Percentiles rank a stretch among this genome's conserved stretches.
Conservation (phyloP, 2,797 vertebrate genomes). For the Taenioides sp. region DNA sequence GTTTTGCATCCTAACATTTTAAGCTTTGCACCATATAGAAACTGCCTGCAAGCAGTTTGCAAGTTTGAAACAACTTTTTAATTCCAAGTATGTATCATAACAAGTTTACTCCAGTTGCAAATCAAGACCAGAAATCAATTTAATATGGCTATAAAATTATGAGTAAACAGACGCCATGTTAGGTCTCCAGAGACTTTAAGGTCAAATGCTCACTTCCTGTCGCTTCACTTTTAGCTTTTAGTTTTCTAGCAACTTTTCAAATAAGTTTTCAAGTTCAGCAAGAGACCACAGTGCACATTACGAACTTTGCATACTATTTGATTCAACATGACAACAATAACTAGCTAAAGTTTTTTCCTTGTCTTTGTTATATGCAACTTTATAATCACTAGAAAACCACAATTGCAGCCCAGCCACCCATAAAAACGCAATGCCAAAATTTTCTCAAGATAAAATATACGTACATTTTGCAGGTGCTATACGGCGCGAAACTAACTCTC, state of each 20-base stretch:
- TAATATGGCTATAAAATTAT: background rate
- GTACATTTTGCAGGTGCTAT: constrained; percentile 33
- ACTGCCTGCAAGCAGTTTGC: background rate
- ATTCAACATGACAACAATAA: background rate
- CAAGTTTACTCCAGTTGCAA: background rate
- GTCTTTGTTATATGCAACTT: background rate
- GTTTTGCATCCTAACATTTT: background rate
- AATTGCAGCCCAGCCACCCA: constrained; percentile 13
- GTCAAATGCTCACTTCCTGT: constrained; percentile 1
- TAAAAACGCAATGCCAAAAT: constrained; percentile 24
- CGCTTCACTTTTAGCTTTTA: background rate
- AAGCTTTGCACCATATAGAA: background rate
- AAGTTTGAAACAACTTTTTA: constrained; percentile 1
- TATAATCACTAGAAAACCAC: constrained; percentile 19
- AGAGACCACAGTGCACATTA: background rate
- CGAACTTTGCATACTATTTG: background rate
- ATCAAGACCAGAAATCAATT: constrained; percentile 5
- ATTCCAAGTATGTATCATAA: background rate
- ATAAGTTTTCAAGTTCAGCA: background rate
- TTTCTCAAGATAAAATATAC: constrained; percentile 32
- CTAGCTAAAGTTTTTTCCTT: constrained; percentile 1
- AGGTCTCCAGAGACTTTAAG: background rate
- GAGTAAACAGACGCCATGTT: background rate
- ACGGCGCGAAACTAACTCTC: constrained; percentile 30
- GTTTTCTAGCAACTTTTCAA: background rate